Base-by-base conservation (phyloP, 2,888 invertebrate species). In the Automeris io region DNA sequence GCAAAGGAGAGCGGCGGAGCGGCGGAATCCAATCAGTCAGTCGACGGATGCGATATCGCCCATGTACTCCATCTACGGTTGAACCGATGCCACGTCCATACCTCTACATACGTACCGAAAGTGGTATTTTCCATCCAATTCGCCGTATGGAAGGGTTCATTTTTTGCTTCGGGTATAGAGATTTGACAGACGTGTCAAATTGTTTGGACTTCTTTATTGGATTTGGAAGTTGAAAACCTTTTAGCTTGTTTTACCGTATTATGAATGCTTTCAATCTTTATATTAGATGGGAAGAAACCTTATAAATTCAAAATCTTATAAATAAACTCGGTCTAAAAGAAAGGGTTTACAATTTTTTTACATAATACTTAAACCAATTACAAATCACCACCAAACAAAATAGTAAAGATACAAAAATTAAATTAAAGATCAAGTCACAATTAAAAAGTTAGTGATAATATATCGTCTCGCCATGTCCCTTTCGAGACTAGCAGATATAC, bases 1-100 rank as follows among this genome's bases (percentile, higher is more conserved):
- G 60, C 63, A 66, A 71, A 77, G 73, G 61, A 75, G 63, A 67
- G 62, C 57, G 56, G 42, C 46, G 54, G 45, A 65, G 61, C 62
- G 61, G 54, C 57, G 64, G 68, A 68, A 73, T 73, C 80, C 81
- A 85, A 85, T 85, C 85, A 86, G 80, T 76, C 78, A 70, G 63
- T 53, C 58, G 61, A 54, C 67, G 70, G 63, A 70, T 71, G 59
- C 72, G 74, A 70, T 69, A 44, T 42, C 55, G 57, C 44, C 59
- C 57, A 64, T 64, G 50, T 55, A 47, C 59, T 63, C 59, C 61
- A 57, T 62, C 67, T 56, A 45, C 57, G 59, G 65, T 59, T 58
- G 64, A 64, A 66, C 62, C 60, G 62, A 51, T 13, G 13, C 26
- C 16, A 29, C 26, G 29, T 9, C 16, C n/a, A n/a, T n/a, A n/a